Evolutionary conservation across 2,113 vertebrate genomes (phyloP).

Genomic region (Mungos mungo): DNA sequence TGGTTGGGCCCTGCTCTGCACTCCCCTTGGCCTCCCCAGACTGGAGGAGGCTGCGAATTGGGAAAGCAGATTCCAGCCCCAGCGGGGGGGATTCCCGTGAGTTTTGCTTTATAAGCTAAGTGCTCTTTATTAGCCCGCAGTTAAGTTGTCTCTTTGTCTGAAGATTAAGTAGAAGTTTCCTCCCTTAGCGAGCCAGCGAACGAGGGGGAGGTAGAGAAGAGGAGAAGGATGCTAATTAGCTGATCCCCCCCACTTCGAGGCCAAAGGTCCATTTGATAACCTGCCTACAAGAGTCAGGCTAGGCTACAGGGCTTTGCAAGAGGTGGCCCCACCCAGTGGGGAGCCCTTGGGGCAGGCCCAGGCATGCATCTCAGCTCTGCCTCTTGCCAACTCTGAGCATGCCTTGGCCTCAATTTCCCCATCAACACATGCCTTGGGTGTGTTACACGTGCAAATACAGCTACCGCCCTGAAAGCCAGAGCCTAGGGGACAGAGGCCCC

Average conservation of each 20-base stretch:
- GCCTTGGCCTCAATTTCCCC: background rate
- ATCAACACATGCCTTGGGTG: background rate
- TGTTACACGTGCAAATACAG: background rate
- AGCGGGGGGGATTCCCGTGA: background rate
- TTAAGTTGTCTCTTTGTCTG: background rate
- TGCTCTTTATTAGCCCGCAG: background rate
- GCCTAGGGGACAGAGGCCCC: background rate
- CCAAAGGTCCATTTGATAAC: background rate
- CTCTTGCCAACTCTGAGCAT: background rate
- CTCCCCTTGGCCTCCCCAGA: background rate
- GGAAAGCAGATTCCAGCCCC: background rate
- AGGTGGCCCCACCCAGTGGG: no score
- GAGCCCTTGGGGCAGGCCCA: background rate
- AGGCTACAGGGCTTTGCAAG: rapidly evolving
- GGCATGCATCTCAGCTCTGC: background rate
- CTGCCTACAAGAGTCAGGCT: background rate
- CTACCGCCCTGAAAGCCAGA: background rate
- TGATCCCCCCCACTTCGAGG: background rate
- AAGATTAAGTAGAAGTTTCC: background rate
- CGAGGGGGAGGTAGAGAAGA: background rate
- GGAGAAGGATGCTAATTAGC: background rate
- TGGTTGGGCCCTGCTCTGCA: background rate
- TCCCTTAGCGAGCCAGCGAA: background rate
- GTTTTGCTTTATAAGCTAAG: background rate
- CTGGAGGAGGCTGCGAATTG: background rate